Evolutionary conservation across 2,888 invertebrate species (phyloP).

Genomic region (Heliconius ethilla): DNA sequence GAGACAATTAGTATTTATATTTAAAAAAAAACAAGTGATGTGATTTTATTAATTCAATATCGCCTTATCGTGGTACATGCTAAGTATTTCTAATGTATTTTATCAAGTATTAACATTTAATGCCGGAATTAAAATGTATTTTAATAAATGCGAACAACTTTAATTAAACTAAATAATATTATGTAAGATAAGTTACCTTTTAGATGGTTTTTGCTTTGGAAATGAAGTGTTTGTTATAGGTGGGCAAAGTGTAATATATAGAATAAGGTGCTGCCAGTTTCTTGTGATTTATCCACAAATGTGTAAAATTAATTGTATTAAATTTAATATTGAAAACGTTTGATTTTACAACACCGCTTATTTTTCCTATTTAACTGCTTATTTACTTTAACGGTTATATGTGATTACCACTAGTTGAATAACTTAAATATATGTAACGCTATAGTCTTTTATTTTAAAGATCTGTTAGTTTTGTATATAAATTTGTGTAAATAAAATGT

Average conservation of each 20-base stretch:
- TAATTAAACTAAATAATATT: conserved; percentile 10
- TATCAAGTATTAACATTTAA: conserved; percentile 39
- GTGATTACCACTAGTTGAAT: conserved; percentile 71
- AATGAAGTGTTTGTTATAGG: conserved; percentile 33
- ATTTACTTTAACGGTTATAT: conserved; percentile 48
- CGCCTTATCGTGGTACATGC: conserved; percentile 37
- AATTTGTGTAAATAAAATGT: conserved; percentile 63
- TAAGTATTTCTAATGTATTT: conserved; percentile 40
- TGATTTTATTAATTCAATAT: conserved; percentile 38
- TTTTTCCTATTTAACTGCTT: conserved; percentile 28
- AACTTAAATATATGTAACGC: conserved; percentile 44
- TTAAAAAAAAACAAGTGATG: conserved; percentile 34
- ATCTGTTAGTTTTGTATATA: conserved; percentile 72
- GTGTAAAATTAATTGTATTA: conserved; percentile 27
- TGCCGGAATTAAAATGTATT: conserved; percentile 25
- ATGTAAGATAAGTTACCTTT: conserved; percentile 22
- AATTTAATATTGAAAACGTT: conserved; percentile 22
- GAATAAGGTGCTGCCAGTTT: conserved; percentile 42
- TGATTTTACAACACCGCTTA: conserved; percentile 18
- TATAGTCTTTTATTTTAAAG: conserved; percentile 54
- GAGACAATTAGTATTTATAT: conserved; percentile 32
- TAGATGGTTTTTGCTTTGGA: conserved; percentile 22
- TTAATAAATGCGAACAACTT: conserved; percentile 25
- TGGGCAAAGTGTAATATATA: conserved; percentile 44
- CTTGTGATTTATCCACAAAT: conserved; percentile 28